Conservation (phyloP, 2,888 invertebrate genomes). For the Zelleria hepariella region DNA sequence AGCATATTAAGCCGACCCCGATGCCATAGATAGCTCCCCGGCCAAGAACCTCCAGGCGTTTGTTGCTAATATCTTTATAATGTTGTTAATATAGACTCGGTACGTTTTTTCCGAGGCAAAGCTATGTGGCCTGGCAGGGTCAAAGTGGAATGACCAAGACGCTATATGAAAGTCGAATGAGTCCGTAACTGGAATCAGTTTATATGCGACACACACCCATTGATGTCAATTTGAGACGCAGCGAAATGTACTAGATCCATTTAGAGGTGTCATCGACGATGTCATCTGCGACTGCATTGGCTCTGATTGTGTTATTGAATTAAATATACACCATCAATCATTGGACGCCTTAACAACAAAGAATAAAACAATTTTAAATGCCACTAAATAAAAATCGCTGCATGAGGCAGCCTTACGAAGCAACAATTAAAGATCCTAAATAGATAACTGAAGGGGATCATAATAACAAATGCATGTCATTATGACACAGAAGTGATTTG, state of each 20-base stretch:
- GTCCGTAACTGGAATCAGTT: conserved; percentile 58
- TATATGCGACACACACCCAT: conserved; percentile 45
- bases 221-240: conserved; percentile 65
- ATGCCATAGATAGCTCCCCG: conserved; percentile 56
- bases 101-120: not conserved
- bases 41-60: conserved; percentile 39
- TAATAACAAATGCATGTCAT: conserved; percentile 25
- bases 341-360: conserved; percentile 15
- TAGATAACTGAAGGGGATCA: not conserved
- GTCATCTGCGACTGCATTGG: not conserved
- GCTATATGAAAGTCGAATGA: conserved; percentile 52
- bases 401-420: not conserved
- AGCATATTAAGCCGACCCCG: conserved; percentile 61
- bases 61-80: conserved; percentile 44
- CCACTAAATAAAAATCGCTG: not conserved
- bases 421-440: not conserved
- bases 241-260: conserved; percentile 18
- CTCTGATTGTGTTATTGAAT: not conserved
- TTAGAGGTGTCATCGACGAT: no score
- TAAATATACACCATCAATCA: not conserved
- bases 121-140: conserved; percentile 40
- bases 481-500: conserved; percentile 32
- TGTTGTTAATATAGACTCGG: conserved; percentile 28
- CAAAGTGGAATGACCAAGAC: conserved; percentile 68
- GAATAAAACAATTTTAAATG: not conserved